Evolutionary conservation across 1,140 invertebrate genomes (phyloP).

Genomic region (Zaprionus africanus): DNA sequence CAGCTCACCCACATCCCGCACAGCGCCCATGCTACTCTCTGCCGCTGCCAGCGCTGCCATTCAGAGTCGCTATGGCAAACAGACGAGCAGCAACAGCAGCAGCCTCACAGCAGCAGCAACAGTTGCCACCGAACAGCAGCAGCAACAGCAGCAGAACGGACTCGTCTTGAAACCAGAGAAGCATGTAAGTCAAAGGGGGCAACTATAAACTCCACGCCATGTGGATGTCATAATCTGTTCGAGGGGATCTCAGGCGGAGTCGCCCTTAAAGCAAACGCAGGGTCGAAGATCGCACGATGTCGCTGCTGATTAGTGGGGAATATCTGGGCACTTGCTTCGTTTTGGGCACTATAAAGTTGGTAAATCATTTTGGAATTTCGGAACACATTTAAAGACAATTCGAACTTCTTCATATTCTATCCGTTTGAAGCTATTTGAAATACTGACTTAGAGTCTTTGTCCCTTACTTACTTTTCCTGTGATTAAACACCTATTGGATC

Average conservation of each 20-base stretch:
- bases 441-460: background rate
- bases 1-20: slow-evolving; percentile 70
- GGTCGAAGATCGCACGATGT: background rate
- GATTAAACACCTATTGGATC: no score
- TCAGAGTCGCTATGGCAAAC: slow-evolving; percentile 72
- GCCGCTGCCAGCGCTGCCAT: slow-evolving; percentile 74
- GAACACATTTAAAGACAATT: no score
- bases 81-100: slow-evolving; percentile 18
- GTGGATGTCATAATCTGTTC: slow-evolving; percentile 4
- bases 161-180: slow-evolving; percentile 83
- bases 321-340: background rate
- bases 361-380: background rate
- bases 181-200: slow-evolving; percentile 75
- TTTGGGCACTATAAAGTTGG: background rate
- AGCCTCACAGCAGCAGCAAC: slow-evolving; percentile 45
- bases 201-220: slow-evolving; percentile 48
- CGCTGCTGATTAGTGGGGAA: background rate
- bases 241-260: background rate
- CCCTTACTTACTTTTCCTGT: no score
- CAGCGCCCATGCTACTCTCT: slow-evolving; percentile 73
- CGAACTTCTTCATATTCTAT: no score
- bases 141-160: slow-evolving; percentile 64
- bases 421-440: no score
- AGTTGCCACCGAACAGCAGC: slow-evolving; percentile 26
- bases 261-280: background rate